A percentile compares a stretch with the other conserved stretches of the same genome.
Conservation (phyloP, 1,140 invertebrate genomes). For the Lasioglossum baleicum region DNA sequence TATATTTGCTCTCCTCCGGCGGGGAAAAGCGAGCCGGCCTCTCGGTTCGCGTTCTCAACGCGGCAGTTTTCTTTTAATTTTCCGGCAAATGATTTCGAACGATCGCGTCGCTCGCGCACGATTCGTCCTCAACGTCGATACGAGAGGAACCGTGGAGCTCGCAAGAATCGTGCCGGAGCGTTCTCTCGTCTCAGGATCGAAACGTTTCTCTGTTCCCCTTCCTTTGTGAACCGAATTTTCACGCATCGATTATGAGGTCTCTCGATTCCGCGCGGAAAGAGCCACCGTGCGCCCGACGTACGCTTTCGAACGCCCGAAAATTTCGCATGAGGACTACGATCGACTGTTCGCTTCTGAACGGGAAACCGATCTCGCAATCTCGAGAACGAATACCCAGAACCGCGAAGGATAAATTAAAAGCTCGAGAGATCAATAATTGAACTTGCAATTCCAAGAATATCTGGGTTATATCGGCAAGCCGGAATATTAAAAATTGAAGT, state of each 20-base stretch:
- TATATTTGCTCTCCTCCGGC: no score
- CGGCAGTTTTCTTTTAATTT: conserved; percentile 25
- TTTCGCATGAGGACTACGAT: not conserved
- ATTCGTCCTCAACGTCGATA: not conserved
- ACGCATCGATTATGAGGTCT: not conserved
- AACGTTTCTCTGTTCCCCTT: not conserved
- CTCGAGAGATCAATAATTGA: not conserved
- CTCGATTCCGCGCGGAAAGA: not conserved
- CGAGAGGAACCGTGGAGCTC: not conserved
- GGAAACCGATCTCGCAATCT: not conserved
- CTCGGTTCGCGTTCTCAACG: not conserved
- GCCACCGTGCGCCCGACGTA: no score
- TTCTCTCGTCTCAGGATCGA: not conserved
- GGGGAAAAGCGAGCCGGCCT: no score
- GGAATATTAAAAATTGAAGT: not conserved
- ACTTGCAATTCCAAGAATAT: not conserved
- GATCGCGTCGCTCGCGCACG: no score
- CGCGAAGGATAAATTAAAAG: not conserved
- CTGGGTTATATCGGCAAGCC: not conserved
- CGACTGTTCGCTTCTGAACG: not conserved
- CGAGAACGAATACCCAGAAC: not conserved
- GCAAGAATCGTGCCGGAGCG: no score
- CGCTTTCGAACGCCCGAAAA: not conserved
- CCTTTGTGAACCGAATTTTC: conserved; percentile 1
- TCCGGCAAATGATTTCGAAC: conserved; percentile 12